phyloP scores from a whole-genome alignment of 1,140 invertebrate species.

The Gryllus bimaculatus region DNA sequence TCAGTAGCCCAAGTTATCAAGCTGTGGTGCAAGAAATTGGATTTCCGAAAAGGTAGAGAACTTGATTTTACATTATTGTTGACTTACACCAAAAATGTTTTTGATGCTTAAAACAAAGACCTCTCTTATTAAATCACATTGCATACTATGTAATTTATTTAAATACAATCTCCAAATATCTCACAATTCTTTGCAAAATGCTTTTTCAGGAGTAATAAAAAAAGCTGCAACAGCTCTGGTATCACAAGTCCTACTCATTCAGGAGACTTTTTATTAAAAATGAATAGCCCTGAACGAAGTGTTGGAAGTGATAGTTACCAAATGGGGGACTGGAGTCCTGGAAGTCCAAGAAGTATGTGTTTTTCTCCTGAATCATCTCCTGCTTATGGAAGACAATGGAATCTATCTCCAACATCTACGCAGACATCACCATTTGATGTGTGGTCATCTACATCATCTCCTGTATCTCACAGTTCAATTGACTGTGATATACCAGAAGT shows the following conservation, averaged over 20 bases:
- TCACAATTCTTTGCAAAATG: no score
- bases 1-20: slow-evolving; percentile 15
- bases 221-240: background rate
- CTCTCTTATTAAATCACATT: no score
- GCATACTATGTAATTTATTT: no score
- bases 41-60: background rate
- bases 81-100: background rate
- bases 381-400: background rate
- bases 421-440: background rate
- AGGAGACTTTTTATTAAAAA: background rate
- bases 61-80: no score
- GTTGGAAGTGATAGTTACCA: background rate
- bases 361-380: slow-evolving; percentile 7
- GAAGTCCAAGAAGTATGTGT: slow-evolving; percentile 5
- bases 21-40: slow-evolving; percentile 14
- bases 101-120: background rate
- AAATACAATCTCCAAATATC: no score
- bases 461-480: background rate
- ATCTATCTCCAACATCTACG: background rate
- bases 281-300: background rate
- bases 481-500: slow-evolving; percentile 4
- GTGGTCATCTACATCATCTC: slow-evolving; percentile 9
- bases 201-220: no score
- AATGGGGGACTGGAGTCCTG: slow-evolving; percentile 10
- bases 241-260: background rate